phyloP scores from a whole-genome alignment of 2,113 vertebrate genomes.

The Eclectus roratus region DNA sequence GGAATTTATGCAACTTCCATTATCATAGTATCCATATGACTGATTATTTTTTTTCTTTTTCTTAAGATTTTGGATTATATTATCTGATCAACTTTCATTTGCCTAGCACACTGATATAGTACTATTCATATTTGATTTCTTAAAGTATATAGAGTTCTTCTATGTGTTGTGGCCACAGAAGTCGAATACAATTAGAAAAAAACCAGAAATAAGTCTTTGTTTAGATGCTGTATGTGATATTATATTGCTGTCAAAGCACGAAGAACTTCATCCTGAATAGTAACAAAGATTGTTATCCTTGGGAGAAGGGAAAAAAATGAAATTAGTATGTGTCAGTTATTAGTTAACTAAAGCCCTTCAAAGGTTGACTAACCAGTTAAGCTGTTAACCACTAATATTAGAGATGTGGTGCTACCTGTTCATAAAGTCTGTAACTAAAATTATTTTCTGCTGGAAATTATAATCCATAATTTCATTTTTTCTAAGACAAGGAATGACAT shows the following conservation, averaged over 20 bases:
- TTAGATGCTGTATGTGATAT: not conserved
- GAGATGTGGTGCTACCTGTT: not conserved
- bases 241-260: not conserved
- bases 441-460: not conserved
- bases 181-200: not conserved
- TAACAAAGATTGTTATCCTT: not conserved
- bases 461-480: not conserved
- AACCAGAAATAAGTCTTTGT: not conserved
- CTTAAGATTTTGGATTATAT: not conserved
- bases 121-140: not conserved
- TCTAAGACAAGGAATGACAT: not conserved
- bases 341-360: not conserved
- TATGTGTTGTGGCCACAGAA: not conserved
- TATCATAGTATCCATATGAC: not conserved
- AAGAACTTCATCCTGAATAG: not conserved
- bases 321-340: not conserved
- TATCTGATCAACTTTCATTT: not conserved
- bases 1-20: not conserved
- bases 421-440: not conserved
- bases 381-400: not conserved
- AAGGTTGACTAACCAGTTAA: not conserved
- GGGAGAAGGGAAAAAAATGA: not conserved
- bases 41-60: not conserved
- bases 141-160: not conserved
- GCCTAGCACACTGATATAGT: not conserved